Evolutionary conservation across 2,797 vertebrate genomes (phyloP).

Genomic region (Helarctos malayanus): DNA sequence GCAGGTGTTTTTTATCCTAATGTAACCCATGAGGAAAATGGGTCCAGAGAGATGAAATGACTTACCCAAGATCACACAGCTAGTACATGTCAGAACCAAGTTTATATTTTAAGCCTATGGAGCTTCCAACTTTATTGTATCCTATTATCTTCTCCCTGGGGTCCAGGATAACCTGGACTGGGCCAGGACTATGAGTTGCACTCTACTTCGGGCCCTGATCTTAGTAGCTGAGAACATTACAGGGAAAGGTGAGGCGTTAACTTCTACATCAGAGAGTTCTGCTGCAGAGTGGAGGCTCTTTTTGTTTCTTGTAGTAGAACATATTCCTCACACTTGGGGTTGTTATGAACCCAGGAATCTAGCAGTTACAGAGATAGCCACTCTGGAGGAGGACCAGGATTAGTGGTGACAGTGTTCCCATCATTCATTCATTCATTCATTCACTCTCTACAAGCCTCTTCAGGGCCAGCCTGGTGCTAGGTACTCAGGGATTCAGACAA

Average conservation of each 20-base stretch:
- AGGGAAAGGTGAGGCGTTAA: not conserved
- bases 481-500: not conserved
- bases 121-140: not conserved
- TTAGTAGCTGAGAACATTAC: slow-evolving; percentile 4
- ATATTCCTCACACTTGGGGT: not conserved
- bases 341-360: not conserved
- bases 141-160: not conserved
- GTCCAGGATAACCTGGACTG: not conserved
- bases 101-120: not conserved
- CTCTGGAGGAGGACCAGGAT: not conserved
- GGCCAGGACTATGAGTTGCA: not conserved
- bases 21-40: not conserved
- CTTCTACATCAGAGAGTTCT: not conserved
- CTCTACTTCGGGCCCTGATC: slow-evolving; percentile 6
- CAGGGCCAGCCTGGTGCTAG: not conserved
- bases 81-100: not conserved
- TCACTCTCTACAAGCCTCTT: not conserved
- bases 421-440: not conserved
- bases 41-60: slow-evolving; percentile 20
- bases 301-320: slow-evolving; percentile 20
- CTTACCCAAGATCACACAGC: not conserved
- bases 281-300: not conserved
- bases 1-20: not conserved
- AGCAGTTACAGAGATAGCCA: not conserved
- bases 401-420: not conserved